A percentile compares a stretch with the other conserved stretches of the same genome.
Evolutionary conservation across 2,797 vertebrate genomes (phyloP).

Genomic region (Nyctalus aviator): DNA sequence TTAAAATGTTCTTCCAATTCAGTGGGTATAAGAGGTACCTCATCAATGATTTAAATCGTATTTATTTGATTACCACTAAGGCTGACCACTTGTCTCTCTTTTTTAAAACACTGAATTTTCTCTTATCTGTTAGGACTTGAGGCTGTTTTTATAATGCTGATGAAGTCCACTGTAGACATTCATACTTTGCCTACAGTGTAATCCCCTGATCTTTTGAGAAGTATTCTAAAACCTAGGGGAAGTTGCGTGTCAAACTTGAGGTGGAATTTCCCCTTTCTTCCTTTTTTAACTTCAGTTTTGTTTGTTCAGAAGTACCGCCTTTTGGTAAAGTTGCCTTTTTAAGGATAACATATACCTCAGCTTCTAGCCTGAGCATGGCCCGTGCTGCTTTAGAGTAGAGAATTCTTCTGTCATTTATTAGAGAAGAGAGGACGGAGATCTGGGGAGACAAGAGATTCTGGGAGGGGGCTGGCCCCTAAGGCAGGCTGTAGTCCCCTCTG

Average conservation of each 20-base stretch:
- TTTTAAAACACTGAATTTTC: neutral
- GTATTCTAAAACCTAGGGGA: slow-evolving; percentile 69
- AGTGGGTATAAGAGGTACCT: neutral
- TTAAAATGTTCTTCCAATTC: slow-evolving; percentile 56
- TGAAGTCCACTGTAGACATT: neutral
- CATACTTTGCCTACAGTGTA: neutral
- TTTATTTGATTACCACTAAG: slow-evolving; percentile 35
- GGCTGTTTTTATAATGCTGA: neutral
- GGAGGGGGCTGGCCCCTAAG: too few species aligned
- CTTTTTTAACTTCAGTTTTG: slow-evolving; percentile 19
- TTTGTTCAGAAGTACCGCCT: neutral
- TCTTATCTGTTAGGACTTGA: slow-evolving; percentile 4
- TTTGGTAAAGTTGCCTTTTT: slow-evolving; percentile 33
- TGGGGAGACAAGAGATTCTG: neutral
- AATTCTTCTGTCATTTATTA: neutral
- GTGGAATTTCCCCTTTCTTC: neutral
- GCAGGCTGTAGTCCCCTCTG: neutral
- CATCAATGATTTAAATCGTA: slow-evolving; percentile 54
- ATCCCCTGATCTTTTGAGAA: slow-evolving; percentile 66
- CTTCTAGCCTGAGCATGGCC: neutral
- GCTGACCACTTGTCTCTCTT: neutral
- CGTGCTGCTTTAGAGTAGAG: neutral
- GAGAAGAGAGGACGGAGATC: neutral
- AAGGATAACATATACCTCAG: neutral
- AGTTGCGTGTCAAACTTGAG: neutral